phyloP scores from a whole-genome alignment of 2,113 vertebrate species.

The Hemicordylus capensis region DNA sequence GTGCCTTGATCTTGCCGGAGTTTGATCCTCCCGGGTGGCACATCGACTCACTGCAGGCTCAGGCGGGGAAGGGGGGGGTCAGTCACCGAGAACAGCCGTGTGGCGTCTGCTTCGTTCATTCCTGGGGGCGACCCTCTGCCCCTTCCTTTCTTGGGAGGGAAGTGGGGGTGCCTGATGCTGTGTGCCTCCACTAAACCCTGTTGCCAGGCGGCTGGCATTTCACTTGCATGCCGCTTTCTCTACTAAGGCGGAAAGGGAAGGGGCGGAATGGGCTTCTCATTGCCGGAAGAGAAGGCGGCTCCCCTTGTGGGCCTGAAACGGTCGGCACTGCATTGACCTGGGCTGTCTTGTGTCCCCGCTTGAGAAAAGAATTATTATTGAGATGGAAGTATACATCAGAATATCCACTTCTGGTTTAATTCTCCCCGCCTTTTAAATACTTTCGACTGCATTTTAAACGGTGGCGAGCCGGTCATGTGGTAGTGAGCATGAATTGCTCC shows the following conservation, averaged over 20 bases:
- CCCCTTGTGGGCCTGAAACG: neutral
- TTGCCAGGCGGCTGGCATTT: neutral
- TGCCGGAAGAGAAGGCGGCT: neutral
- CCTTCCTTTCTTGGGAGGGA: neutral
- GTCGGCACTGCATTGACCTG: neutral
- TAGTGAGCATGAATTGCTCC: too few relatives aligned
- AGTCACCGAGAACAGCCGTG: neutral
- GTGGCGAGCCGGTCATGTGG: too few relatives aligned
- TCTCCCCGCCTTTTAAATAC: too few relatives aligned
- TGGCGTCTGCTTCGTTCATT: neutral
- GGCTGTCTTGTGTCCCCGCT: neutral
- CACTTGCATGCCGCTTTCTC: neutral
- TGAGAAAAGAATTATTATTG: too few relatives aligned
- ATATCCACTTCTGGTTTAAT: neutral
- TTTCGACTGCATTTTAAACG: too few relatives aligned
- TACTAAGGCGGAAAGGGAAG: neutral
- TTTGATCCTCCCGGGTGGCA: conserved; percentile 34
- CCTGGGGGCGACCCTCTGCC: neutral
- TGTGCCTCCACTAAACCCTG: neutral
- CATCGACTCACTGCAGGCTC: neutral
- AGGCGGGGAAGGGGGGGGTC: neutral
- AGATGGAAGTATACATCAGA: neutral
- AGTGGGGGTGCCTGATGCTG: neutral
- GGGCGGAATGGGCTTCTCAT: too few relatives aligned
- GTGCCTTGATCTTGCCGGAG: conserved; percentile 12